Conservation (phyloP, 2,797 vertebrate genomes). For the Tapirus indicus region DNA sequence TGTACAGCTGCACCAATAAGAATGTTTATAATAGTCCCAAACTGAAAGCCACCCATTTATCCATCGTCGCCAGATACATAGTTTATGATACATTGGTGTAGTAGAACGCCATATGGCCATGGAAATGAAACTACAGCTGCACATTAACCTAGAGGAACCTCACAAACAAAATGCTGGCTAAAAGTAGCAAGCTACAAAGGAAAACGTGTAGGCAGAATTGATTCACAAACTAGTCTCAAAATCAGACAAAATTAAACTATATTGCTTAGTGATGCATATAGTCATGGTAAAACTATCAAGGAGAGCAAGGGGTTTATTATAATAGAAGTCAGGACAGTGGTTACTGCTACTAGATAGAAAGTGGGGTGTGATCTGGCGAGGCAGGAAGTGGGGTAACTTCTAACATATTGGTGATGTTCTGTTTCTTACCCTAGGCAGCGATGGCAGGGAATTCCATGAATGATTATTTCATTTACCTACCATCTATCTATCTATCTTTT, state of each 20-base stretch:
- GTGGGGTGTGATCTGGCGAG: not conserved
- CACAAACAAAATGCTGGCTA: not conserved
- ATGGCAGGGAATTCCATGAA: not conserved
- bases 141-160: not conserved
- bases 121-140: not conserved
- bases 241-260: not conserved
- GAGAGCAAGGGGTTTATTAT: not conserved
- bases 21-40: not conserved
- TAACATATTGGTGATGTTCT: not conserved
- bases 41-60: not conserved
- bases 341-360: not conserved
- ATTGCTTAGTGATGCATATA: not conserved
- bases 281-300: not conserved
- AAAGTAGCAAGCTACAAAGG: not conserved
- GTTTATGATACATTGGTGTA: not conserved
- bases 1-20: not conserved
- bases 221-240: not conserved
- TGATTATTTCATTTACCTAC: not conserved
- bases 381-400: not conserved
- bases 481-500: not conserved
- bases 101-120: not conserved
- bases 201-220: not conserved
- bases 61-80: not conserved
- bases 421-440: not conserved
- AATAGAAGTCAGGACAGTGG: not conserved